Conservation (phyloP, 2,113 vertebrate species). For the Morone saxatilis region DNA sequence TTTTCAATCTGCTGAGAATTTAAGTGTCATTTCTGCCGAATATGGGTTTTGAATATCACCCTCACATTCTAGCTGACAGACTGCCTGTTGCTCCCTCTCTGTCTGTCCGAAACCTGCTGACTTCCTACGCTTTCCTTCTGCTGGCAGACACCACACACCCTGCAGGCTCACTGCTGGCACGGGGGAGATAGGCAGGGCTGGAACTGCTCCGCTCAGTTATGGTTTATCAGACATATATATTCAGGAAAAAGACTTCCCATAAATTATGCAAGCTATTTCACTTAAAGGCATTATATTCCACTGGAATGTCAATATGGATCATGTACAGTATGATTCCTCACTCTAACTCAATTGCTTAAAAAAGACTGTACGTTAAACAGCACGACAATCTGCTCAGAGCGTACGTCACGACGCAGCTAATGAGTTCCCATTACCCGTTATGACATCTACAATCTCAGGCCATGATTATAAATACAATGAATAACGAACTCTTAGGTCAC, state of each 20-base stretch:
- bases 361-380: not conserved
- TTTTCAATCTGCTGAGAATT: not conserved
- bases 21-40: not conserved
- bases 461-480: constrained; percentile 38
- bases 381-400: not conserved
- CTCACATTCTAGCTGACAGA: constrained; percentile 42
- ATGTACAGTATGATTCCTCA: constrained; percentile 9
- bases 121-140: constrained; percentile 72
- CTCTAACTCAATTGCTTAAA: constrained; percentile 12
- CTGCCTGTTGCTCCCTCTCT: constrained; percentile 61
- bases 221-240: constrained; percentile 40
- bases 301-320: constrained; percentile 42
- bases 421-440: constrained; percentile 20
- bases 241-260: constrained; percentile 42
- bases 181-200: constrained; percentile 46
- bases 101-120: constrained; percentile 59
- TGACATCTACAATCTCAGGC: constrained; percentile 21
- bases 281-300: constrained; percentile 38
- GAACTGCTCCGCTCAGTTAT: constrained; percentile 22
- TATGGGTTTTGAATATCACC: constrained; percentile 29
- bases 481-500: constrained; percentile 30
- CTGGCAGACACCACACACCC: constrained; percentile 62
- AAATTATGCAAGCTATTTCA: constrained; percentile 50
- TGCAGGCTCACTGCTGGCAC: constrained; percentile 54
- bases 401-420: constrained; percentile 24